Evolutionary conservation across 2,113 vertebrate species (phyloP).

Genomic region (Jacana jacana): DNA sequence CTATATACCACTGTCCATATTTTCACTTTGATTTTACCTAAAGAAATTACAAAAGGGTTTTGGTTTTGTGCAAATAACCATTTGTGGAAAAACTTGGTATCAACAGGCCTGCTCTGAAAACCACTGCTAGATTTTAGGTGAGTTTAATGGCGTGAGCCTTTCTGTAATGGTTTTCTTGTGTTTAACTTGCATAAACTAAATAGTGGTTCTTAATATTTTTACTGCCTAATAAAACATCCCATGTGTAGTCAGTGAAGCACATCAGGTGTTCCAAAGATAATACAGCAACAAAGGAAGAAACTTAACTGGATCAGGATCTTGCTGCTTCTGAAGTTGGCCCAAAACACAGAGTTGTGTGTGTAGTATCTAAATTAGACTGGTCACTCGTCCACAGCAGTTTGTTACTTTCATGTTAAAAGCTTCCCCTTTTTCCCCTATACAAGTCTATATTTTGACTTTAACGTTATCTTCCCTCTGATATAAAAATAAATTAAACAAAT

Average conservation of each 20-base stretch:
- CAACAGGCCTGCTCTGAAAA: background rate
- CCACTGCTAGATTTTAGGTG: background rate
- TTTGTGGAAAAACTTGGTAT: background rate
- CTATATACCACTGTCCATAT: background rate
- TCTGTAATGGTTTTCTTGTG: background rate
- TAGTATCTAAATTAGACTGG: background rate
- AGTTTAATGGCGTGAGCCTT: background rate
- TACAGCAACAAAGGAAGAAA: background rate
- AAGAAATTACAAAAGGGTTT: background rate
- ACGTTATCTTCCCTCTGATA: background rate
- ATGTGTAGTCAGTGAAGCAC: background rate
- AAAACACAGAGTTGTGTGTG: background rate
- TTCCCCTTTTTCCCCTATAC: background rate
- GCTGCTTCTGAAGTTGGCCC: background rate
- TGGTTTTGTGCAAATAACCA: background rate
- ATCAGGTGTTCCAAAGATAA: background rate
- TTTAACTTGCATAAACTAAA: background rate
- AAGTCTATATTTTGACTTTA: background rate
- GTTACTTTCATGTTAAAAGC: background rate
- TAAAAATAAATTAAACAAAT: background rate
- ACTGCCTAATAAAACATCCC: background rate
- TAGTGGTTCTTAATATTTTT: background rate
- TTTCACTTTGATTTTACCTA: background rate
- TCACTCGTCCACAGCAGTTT: background rate
- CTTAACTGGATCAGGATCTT: background rate